These are phyloP conservation scores for Orthosia incerta DNA, from an alignment of 2,888 invertebrate species.

Conservation along the genomic window DNA sequence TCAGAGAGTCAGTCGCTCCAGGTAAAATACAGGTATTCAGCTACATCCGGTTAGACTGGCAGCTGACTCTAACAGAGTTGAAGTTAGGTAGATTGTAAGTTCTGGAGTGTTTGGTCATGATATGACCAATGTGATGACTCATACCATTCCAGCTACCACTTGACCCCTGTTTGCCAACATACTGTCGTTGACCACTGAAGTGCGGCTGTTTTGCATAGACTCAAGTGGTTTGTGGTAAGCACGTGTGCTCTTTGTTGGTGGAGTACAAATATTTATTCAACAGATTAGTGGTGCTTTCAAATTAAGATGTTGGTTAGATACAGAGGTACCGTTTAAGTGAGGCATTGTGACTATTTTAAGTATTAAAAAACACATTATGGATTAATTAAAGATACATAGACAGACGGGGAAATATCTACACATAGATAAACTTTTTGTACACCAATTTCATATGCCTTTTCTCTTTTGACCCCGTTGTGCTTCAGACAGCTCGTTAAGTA, in stretches of 20 bases:
- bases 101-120: too few species aligned
- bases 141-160: constrained; percentile 10
- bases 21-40: too few species aligned
- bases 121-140: background rate
- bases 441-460: too few species aligned
- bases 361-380: constrained; percentile 12
- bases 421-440: background rate
- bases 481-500: too few species aligned
- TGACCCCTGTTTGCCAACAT: constrained; percentile 24
- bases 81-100: too few species aligned
- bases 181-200: constrained; percentile 51
- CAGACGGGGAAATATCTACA: too few species aligned
- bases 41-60: too few species aligned
- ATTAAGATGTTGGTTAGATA: background rate
- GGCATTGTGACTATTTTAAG: too few species aligned
- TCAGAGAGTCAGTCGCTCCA: too few species aligned
- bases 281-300: constrained; percentile 29
- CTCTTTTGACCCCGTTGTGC: too few species aligned
- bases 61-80: too few species aligned
- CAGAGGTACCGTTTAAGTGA: constrained; percentile 26
- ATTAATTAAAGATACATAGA: background rate
- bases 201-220: constrained; percentile 22
- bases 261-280: constrained; percentile 35
- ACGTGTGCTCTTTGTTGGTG: constrained; percentile 14
- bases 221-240: constrained; percentile 28